These are phyloP conservation scores for Sarcophaga bullata DNA, from an alignment of 1,140 invertebrate species.

Conservation along the genomic window DNA sequence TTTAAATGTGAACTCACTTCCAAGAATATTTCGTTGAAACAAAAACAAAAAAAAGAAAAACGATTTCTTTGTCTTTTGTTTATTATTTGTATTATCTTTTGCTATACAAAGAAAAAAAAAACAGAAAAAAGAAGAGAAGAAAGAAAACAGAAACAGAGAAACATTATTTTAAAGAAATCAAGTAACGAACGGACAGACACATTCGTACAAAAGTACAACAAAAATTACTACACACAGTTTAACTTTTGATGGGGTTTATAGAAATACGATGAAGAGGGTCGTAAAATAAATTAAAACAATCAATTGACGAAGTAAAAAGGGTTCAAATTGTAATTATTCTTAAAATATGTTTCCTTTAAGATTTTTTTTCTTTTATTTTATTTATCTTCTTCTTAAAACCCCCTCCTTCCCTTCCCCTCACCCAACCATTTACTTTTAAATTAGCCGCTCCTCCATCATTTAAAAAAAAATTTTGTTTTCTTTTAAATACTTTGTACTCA, in stretches of 20 bases:
- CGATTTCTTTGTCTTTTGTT: background rate
- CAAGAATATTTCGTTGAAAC: too few relatives aligned
- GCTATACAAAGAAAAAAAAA: background rate
- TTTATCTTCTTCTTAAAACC: too few relatives aligned
- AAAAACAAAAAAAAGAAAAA: too few relatives aligned
- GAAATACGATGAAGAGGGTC: constrained; percentile 33
- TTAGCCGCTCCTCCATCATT: background rate
- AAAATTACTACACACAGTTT: constrained; percentile 10
- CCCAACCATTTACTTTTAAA: background rate
- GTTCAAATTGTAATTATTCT: constrained; percentile 24
- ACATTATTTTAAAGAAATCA: too few relatives aligned
- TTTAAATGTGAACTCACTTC: too few relatives aligned
- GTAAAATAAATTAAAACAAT: constrained; percentile 36
- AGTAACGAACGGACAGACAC: too few relatives aligned
- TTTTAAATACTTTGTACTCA: background rate
- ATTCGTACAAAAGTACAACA: background rate
- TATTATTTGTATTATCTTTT: constrained; percentile 28
- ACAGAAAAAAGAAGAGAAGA: too few relatives aligned
- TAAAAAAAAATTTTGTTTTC: too few relatives aligned
- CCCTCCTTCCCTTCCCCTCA: background rate
- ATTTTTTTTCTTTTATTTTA: background rate
- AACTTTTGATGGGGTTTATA: constrained; percentile 32
- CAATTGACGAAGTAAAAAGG: constrained; percentile 17
- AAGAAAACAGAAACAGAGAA: too few relatives aligned
- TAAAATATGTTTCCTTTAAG: background rate